These are phyloP conservation scores for Coracias cyanogaster DNA, from an alignment of 2,797 vertebrate genomes.

Conservation along the genomic window DNA sequence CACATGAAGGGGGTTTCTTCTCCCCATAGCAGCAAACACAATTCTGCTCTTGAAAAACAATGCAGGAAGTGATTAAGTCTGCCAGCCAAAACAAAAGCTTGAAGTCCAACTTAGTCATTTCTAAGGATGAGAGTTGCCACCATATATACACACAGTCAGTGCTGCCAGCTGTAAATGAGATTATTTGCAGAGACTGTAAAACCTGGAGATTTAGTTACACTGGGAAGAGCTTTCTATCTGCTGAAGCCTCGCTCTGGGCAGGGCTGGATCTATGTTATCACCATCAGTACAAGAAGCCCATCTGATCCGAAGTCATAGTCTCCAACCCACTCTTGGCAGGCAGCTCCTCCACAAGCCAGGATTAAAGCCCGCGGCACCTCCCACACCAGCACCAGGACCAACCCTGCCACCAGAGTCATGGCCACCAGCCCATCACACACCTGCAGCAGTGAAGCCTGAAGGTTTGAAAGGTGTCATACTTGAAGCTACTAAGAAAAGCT, in stretches of 20 bases:
- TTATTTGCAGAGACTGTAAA: slow-evolving; percentile 22
- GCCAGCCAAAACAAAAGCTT: slow-evolving; percentile 55
- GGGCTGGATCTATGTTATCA: background rate
- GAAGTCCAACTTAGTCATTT: slow-evolving; percentile 53
- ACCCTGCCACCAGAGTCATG: background rate
- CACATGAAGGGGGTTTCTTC: background rate
- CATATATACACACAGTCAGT: background rate
- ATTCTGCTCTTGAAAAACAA: background rate
- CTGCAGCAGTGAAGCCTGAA: background rate
- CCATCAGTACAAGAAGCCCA: background rate
- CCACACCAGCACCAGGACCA: background rate
- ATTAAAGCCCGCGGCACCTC: background rate
- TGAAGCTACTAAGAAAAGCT: background rate
- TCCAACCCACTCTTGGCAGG: too few relatives aligned
- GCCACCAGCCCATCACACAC: background rate
- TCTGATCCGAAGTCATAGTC: background rate
- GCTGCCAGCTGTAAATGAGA: slow-evolving; percentile 1
- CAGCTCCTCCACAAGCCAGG: background rate
- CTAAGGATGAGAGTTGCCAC: slow-evolving; percentile 15
- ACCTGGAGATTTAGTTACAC: background rate
- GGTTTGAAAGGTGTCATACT: background rate
- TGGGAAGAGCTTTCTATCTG: background rate
- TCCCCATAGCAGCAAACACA: background rate
- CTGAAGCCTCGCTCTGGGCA: background rate
- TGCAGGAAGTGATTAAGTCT: background rate